Percentiles rank a stretch among this genome's conserved stretches.
Conservation (phyloP, 2,888 invertebrate species). For the Leucophenga montana region DNA sequence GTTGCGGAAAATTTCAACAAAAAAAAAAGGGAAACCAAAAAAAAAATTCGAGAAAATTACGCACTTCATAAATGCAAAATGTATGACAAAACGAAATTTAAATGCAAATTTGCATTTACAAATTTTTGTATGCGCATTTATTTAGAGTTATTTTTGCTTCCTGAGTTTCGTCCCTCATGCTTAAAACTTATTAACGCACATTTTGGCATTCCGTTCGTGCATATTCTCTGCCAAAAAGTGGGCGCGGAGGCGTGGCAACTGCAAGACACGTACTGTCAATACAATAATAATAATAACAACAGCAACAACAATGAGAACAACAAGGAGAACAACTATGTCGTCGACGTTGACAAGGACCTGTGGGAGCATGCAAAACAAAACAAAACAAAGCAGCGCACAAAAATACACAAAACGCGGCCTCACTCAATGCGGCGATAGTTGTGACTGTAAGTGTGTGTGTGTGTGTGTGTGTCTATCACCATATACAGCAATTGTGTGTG, state of each 20-base stretch:
- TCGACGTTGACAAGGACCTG: not conserved
- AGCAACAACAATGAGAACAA: not conserved
- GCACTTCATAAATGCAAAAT: not conserved
- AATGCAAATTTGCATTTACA: slow-evolving; percentile 12
- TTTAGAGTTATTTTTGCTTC: not conserved
- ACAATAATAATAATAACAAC: not conserved
- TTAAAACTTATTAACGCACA: slow-evolving; percentile 1
- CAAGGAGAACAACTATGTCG: not conserved
- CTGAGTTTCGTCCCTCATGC: not conserved
- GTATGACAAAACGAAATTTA: slow-evolving; percentile 8
- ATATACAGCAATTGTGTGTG: no score
- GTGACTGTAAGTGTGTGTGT: not conserved
- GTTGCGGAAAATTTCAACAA: not conserved
- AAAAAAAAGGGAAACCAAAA: no score
- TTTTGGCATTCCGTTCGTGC: not conserved
- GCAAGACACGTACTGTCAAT: not conserved
- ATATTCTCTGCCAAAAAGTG: not conserved
- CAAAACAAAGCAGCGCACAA: not conserved
- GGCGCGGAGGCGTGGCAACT: not conserved
- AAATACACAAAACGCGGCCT: no score
- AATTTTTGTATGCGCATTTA: not conserved
- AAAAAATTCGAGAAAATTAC: not conserved
- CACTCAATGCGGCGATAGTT: not conserved
- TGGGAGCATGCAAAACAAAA: slow-evolving; percentile 3
- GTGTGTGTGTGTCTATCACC: no score